Conservation (phyloP, 2,888 invertebrate species). For the Apeira syringaria region DNA sequence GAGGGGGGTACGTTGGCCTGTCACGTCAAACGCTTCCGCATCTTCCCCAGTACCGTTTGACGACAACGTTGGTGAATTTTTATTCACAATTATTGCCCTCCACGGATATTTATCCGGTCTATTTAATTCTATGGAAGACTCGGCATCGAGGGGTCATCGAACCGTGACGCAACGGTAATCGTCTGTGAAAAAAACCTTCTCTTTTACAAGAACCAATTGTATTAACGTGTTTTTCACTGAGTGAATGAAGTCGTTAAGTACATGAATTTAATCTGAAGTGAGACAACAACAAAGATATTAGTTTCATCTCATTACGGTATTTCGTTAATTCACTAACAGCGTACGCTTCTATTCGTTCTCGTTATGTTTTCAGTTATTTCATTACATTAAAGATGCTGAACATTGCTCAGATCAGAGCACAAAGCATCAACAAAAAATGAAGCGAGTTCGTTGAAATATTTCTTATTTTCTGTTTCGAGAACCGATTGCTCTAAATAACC, state of each 20-base stretch:
- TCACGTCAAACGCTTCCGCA: constrained; percentile 40
- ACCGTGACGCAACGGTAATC: constrained; percentile 37
- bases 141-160: constrained; percentile 26
- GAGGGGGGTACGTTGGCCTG: constrained; percentile 12
- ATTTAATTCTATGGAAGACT: constrained; percentile 49
- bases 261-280: constrained; percentile 15
- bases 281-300: constrained; percentile 7
- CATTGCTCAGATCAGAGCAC: constrained; percentile 6
- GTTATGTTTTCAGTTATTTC: constrained; percentile 17
- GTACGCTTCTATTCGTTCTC: not conserved
- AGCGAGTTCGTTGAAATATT: not conserved
- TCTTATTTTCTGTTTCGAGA: constrained; percentile 2
- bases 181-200: constrained; percentile 25
- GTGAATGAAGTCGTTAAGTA: constrained; percentile 12
- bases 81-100: constrained; percentile 67
- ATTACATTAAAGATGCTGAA: constrained; percentile 10
- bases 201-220: constrained; percentile 21
- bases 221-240: constrained; percentile 7
- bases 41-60: constrained; percentile 43
- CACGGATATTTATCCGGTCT: constrained; percentile 59
- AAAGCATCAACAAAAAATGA: constrained; percentile 8
- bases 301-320: constrained; percentile 16
- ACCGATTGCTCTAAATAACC: no score
- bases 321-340: constrained; percentile 18
- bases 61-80: constrained; percentile 60